phyloP scores from a whole-genome alignment of 1,140 invertebrate species.

The Heliconius himera region DNA sequence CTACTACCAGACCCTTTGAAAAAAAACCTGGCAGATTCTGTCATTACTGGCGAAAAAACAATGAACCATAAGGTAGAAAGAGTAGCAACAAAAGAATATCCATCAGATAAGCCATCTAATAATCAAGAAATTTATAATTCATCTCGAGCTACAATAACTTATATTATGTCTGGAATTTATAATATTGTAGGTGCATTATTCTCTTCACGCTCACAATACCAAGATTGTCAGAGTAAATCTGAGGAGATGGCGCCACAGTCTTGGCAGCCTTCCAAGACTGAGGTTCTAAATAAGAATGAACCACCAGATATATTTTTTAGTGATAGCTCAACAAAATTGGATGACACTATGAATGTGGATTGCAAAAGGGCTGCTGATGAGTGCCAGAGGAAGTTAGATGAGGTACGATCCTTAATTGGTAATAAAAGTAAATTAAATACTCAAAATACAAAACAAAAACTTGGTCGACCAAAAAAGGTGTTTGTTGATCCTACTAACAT shows the following conservation, averaged over 20 bases:
- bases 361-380: conserved; percentile 45
- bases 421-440: conserved; percentile 40
- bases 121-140: conserved; percentile 42
- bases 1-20: conserved; percentile 63
- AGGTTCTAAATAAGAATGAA: conserved; percentile 65
- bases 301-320: conserved; percentile 42
- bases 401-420: conserved; percentile 49
- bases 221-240: conserved; percentile 50
- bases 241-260: conserved; percentile 48
- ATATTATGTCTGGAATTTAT: conserved; percentile 60
- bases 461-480: conserved; percentile 44
- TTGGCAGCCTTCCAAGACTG: conserved; percentile 60
- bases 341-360: conserved; percentile 51
- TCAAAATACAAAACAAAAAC: conserved; percentile 27
- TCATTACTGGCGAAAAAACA: conserved; percentile 50
- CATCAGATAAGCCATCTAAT: conserved; percentile 36
- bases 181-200: conserved; percentile 61
- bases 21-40: conserved; percentile 68
- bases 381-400: conserved; percentile 61
- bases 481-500: conserved; percentile 51
- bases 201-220: conserved; percentile 53
- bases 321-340: conserved; percentile 44
- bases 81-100: conserved; percentile 41
- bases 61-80: conserved; percentile 46
- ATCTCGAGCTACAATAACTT: conserved; percentile 50